A percentile compares a stretch with the other conserved stretches of the same genome.
phyloP scores from a whole-genome alignment of 2,113 vertebrate genomes.

The Cebidichthys violaceus region DNA sequence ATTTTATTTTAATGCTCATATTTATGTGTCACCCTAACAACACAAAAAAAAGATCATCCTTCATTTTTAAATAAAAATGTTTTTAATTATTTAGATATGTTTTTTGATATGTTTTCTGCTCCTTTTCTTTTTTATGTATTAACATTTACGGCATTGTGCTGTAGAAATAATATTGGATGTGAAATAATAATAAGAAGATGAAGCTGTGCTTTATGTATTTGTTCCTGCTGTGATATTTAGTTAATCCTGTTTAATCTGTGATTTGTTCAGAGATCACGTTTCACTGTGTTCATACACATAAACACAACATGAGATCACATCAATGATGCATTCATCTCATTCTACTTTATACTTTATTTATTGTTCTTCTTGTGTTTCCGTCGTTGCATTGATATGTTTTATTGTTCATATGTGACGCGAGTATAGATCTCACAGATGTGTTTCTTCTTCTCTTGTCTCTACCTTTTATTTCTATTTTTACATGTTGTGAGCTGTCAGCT shows the following conservation, averaged over 20 bases:
- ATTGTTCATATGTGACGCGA: background rate
- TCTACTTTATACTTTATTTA: background rate
- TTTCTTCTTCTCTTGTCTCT: conserved; percentile 48
- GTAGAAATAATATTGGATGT: no score
- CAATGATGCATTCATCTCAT: background rate
- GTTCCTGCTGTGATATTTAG: background rate
- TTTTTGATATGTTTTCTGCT: background rate
- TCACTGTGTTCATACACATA: background rate
- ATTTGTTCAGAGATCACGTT: background rate
- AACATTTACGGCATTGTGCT: no score
- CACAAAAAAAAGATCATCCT: background rate
- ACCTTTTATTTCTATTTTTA: conserved; percentile 60
- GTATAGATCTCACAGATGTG: background rate
- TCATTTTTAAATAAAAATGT: background rate
- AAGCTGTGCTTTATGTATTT: background rate
- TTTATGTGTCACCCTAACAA: background rate
- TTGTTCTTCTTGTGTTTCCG: background rate
- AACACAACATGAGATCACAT: background rate
- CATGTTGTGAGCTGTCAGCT: conserved; percentile 62
- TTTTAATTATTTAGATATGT: background rate
- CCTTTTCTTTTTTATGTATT: no score
- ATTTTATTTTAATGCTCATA: background rate
- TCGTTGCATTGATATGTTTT: background rate
- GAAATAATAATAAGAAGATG: background rate
- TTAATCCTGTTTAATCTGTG: conserved; percentile 22